Evolutionary conservation across 92 coral and sea anemone genomes (phyloP), one percentile per base, ranked within the genome.

Genomic region (Phenganax subtilis): DNA sequence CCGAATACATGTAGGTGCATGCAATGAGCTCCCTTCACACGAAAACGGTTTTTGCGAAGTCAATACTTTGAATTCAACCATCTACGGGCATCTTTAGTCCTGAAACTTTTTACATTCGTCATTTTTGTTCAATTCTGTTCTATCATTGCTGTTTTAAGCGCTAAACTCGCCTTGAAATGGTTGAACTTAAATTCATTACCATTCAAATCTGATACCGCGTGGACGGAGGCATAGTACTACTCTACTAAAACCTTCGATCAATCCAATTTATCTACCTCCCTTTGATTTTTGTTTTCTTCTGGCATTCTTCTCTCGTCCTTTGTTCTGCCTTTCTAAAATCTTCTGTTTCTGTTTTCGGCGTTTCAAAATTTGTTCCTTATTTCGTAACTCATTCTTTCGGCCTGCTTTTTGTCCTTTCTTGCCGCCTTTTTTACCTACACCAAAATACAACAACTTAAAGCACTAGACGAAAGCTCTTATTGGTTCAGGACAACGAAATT

Each of bases 291-390:
- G 80, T 75, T 84, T 84, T 47, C 85, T 57, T 55, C 76, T 84
- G 59, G 58, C 56, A 64, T 87, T 87, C 44, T 72, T 80, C 12
- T 64, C 81, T 71, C 55, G 74, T 47, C 91, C 91, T 83, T 68
- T 85, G 75, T 86, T 84, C 70, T 91, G 96, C 61, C 90, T 81
- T 56, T 91, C 84, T 92, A 86, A 87, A 28, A 75, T 51, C 51
- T 53, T 69, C 73, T 91, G 89, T 79, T 89, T 91, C 61, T 72
- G 76, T 60, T 89, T 88, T 52, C 96, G 84, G n/a, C 89, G 88
- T 83, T 91, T 91, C 75, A 91, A 84, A 0, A 91, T 91, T 74
- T 91, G 90, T 9, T 91, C 96, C 72, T 87, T 91, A 74, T 87
- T 89, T 52, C 88, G 88, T 12, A 91, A 72, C 65, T 91, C 96